Conservation (phyloP, 2,797 vertebrate species). For the Apodemus agrarius region DNA sequence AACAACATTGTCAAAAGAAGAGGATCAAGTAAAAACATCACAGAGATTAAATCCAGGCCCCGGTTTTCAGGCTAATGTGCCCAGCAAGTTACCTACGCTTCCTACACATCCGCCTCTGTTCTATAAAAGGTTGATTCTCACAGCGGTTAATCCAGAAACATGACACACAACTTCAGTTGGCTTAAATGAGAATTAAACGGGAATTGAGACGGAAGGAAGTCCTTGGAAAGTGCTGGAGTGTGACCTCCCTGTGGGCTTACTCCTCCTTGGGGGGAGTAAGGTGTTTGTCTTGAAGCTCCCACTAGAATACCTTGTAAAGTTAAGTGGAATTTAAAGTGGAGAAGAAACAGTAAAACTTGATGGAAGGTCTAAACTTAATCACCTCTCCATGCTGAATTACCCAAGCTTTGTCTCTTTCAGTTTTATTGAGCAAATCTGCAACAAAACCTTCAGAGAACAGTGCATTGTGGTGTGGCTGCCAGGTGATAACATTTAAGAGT, state of each 20-base stretch:
- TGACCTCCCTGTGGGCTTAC: not conserved
- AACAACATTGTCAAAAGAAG: not conserved
- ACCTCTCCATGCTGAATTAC: not conserved
- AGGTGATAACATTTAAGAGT: not conserved
- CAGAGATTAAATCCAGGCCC: not conserved
- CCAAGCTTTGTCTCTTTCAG: constrained; percentile 26
- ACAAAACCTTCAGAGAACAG: constrained; percentile 38
- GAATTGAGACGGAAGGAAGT: not conserved
- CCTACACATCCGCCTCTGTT: not conserved
- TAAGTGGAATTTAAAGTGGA: constrained; percentile 31
- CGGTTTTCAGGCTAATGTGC: not conserved
- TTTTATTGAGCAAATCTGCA: constrained; percentile 7
- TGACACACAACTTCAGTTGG: not conserved
- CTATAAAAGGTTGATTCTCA: constrained; percentile 5
- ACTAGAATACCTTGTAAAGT: constrained; percentile 33
- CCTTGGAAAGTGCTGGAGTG: not conserved
- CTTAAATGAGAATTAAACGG: not conserved
- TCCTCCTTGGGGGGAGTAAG: not conserved
- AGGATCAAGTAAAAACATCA: not conserved
- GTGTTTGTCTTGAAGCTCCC: not conserved
- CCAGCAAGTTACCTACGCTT: not conserved
- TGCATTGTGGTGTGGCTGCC: not conserved
- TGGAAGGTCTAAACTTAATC: not conserved
- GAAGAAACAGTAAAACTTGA: constrained; percentile 41
- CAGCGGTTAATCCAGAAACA: not conserved